phyloP scores from a whole-genome alignment of 2,888 invertebrate species.

The Eubasilissa splendida region DNA sequence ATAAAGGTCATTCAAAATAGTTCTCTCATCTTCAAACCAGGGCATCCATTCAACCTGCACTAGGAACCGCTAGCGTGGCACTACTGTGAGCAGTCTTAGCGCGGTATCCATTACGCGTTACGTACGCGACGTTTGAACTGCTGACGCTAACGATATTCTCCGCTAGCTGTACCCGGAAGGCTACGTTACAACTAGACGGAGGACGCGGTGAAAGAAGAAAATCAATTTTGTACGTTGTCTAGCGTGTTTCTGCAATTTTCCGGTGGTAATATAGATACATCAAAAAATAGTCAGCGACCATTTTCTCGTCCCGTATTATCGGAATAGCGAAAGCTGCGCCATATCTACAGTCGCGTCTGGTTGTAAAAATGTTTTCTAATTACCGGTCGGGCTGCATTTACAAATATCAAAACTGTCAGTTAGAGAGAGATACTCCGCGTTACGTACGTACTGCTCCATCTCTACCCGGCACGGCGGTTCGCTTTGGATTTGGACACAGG shows the following conservation, averaged over 20 bases:
- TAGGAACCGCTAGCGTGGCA: too few relatives aligned
- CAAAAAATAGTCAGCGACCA: background rate
- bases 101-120: too few relatives aligned
- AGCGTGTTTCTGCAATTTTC: background rate
- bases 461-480: background rate
- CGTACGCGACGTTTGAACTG: too few relatives aligned
- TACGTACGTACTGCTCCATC: background rate
- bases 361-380: conserved; percentile 16
- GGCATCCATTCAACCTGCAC: too few relatives aligned
- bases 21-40: too few relatives aligned
- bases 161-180: too few relatives aligned
- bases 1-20: too few relatives aligned
- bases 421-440: background rate
- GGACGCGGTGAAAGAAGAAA: too few relatives aligned
- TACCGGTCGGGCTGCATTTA: background rate
- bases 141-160: too few relatives aligned
- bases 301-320: background rate
- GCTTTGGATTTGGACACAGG: background rate
- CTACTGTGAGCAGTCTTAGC: too few relatives aligned
- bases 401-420: background rate
- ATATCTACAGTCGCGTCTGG: conserved; percentile 15
- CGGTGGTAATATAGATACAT: background rate
- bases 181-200: too few relatives aligned
- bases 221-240: too few relatives aligned
- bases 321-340: background rate